Conservation (phyloP, 1,140 invertebrate species). For the Hypsibius dujardini region DNA sequence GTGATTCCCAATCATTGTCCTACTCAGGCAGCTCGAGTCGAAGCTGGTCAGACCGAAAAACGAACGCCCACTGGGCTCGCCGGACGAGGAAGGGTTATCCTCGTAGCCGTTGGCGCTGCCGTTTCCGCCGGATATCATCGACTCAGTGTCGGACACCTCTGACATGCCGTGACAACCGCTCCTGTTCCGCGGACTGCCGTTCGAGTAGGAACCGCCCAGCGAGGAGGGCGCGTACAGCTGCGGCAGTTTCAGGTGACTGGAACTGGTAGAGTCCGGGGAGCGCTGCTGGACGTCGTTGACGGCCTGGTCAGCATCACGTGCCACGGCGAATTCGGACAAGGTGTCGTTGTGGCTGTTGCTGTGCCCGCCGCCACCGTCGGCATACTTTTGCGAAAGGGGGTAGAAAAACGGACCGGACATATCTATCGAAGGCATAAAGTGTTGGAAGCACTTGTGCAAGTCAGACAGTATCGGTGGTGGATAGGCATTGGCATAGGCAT, state of each 20-base stretch:
- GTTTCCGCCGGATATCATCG: background rate
- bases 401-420: background rate
- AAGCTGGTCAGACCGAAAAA: background rate
- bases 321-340: conserved; percentile 11
- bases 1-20: conserved; percentile 1
- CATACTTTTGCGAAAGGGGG: background rate
- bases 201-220: background rate
- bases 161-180: background rate
- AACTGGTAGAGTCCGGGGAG: conserved; percentile 6
- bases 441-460: background rate
- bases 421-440: background rate
- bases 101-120: background rate
- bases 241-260: background rate
- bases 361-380: background rate
- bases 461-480: background rate
- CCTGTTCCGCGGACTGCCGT: background rate
- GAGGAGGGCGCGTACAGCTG: background rate
- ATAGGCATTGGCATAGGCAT: background rate
- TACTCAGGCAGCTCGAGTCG: background rate
- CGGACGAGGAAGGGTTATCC: background rate
- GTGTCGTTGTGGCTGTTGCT: background rate
- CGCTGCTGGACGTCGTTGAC: conserved; percentile 11
- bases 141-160: conserved; percentile 5
- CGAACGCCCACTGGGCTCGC: background rate
- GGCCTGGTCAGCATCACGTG: background rate